Base-by-base conservation (phyloP, 64 coral and sea anemone genomes). In the Pocillopora damicornis region DNA sequence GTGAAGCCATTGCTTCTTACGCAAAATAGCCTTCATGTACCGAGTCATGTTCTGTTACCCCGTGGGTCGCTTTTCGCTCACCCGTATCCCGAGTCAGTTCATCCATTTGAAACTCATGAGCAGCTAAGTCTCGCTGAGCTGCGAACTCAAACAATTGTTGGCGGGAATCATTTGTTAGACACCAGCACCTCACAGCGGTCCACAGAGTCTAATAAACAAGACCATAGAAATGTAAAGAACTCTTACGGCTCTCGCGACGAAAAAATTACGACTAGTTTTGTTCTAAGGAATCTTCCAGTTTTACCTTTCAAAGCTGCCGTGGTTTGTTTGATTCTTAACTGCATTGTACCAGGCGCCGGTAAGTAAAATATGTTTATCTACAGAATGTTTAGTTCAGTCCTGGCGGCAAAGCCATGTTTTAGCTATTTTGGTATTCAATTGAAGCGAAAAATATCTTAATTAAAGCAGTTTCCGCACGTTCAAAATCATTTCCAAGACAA, bases 11-110 rank as follows among this genome's bases (percentile, higher is more conserved):
- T 91, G 71, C 73, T 84, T 80, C 86, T 78, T 16, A 71, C 79
- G 65, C 71, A 93, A 18, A 18, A 93, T 37, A 93, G 91, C 26
- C n/a, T 93, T 37, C 91, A 93, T 82, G 74, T 93, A 8, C 86
- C 91, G 15, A 79, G 91, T 15, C 91, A 93, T 75, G 69, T 93
- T 73, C 26, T 93, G 2, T 36, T 93, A 15, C 86, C 91, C 18
- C 72, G 26, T 17, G 78, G 73, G n/a, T 68, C 86, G 5, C 78
- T 93, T 42, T 79, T 93, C 1, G 86, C 78, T 20, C 91, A 88
- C 59, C 86, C 91, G 11, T 88, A 67, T 37, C 86, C 91, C 9
- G 68, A 58, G 0, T 74, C 86, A 5, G 78, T 93, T 18, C 91
- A 88, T 82, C 86, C 86, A 17, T 83, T 93, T 60, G 78, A 83